A percentile compares a stretch with the other conserved stretches of the same genome.
Evolutionary conservation across 2,888 invertebrate species (phyloP).

Genomic region (Dasysyrphus tricinctus): DNA sequence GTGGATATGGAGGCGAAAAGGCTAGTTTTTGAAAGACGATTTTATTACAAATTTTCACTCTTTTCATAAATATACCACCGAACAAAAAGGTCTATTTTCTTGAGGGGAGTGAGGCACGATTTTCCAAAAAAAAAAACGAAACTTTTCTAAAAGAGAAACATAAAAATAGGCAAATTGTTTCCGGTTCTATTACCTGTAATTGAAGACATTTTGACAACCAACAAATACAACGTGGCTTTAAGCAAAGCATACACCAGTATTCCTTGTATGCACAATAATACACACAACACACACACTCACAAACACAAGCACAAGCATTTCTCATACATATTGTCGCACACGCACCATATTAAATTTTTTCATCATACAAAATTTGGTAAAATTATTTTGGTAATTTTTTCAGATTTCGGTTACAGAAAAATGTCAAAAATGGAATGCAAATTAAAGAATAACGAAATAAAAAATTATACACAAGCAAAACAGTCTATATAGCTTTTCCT

Average conservation of each 20-base stretch:
- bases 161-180: slow-evolving; percentile 35
- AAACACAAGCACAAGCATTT: not conserved
- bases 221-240: slow-evolving; percentile 53
- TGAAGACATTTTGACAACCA: slow-evolving; percentile 59
- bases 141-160: not conserved
- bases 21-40: not conserved
- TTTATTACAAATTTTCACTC: not conserved
- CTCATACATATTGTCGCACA: not conserved
- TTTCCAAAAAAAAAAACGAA: not conserved
- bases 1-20: not conserved
- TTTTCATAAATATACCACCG: not conserved
- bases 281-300: not conserved
- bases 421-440: not conserved
- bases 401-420: not conserved
- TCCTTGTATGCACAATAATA: not conserved
- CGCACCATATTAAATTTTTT: not conserved
- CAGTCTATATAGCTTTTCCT: not conserved
- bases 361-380: not conserved
- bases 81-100: not conserved
- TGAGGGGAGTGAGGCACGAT: not conserved
- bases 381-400: not conserved
- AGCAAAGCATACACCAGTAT: not conserved
- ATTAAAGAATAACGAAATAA: not conserved
- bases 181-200: slow-evolving; percentile 58
- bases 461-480: not conserved